phyloP scores from a whole-genome alignment of 2,888 invertebrate species.

The Drosophila differens region DNA sequence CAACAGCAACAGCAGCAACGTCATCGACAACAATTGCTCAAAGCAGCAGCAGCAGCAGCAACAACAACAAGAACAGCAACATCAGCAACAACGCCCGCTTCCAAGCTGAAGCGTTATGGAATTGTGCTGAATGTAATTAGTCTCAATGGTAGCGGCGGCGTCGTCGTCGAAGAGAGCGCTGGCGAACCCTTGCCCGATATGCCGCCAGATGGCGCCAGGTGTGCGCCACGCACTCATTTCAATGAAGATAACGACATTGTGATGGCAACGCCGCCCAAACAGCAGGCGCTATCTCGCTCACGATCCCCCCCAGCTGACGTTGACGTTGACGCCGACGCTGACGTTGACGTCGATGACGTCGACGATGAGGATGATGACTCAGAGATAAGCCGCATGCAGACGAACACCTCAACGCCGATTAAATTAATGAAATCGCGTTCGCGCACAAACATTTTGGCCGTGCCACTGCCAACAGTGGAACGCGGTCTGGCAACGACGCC shows the following conservation, averaged over 20 bases:
- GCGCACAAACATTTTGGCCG: constrained; percentile 86
- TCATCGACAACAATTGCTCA: constrained; percentile 15
- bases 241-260: constrained; percentile 80
- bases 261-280: constrained; percentile 71
- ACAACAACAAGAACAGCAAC: constrained; percentile 33
- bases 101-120: constrained; percentile 84
- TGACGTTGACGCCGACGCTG: constrained; percentile 41
- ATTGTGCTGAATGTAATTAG: constrained; percentile 84
- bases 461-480: constrained; percentile 83
- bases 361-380: constrained; percentile 86
- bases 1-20: constrained; percentile 73
- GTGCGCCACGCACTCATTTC: constrained; percentile 72
- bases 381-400: constrained; percentile 85
- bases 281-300: constrained; percentile 58
- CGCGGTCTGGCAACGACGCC: constrained; percentile 69
- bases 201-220: constrained; percentile 41
- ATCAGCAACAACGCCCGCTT: constrained; percentile 56
- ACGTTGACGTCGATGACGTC: constrained; percentile 22
- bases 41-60: constrained; percentile 56
- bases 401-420: constrained; percentile 85
- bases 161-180: constrained; percentile 31
- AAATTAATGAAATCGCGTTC: constrained; percentile 85
- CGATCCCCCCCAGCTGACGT: constrained; percentile 49
- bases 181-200: constrained; percentile 19
- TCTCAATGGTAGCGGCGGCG: constrained; percentile 67